Percentiles rank a stretch among this genome's conserved stretches.
Evolutionary conservation across 2,797 vertebrate species (phyloP).

Genomic region (Calcarius lapponicus): DNA sequence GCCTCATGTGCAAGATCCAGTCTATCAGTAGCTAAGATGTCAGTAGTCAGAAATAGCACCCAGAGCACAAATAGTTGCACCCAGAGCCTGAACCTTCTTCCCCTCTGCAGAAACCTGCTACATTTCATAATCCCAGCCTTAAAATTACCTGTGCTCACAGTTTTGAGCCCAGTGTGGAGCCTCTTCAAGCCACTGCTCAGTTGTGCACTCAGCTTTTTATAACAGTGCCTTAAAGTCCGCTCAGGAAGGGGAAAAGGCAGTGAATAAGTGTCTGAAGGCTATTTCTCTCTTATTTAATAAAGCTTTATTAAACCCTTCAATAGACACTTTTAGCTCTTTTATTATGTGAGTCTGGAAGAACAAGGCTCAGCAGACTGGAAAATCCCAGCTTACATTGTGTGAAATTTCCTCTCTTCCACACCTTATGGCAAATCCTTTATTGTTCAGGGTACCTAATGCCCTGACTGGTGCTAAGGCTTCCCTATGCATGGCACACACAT

Average conservation of each 20-base stretch:
- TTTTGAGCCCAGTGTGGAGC: neutral
- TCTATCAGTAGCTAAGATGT: neutral
- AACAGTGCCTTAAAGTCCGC: neutral
- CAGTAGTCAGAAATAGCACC: neutral
- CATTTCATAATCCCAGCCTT: neutral
- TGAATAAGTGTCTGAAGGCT: neutral
- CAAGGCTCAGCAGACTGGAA: constrained; percentile 22
- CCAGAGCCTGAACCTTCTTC: neutral
- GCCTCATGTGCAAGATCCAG: neutral
- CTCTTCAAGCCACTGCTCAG: neutral
- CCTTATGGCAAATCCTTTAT: neutral
- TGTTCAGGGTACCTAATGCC: neutral
- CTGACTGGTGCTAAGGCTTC: neutral
- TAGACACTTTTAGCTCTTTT: neutral
- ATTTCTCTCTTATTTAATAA: neutral
- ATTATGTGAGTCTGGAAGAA: neutral
- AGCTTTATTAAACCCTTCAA: neutral
- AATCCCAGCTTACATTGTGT: neutral
- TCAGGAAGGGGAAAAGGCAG: neutral
- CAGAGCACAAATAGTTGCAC: neutral
- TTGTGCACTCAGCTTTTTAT: neutral
- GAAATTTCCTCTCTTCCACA: neutral
- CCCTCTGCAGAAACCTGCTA: neutral
- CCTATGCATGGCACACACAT: neutral
- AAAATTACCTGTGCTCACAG: neutral